Base-by-base conservation (phyloP, 2,113 vertebrate genomes). In the Corynorhinus townsendii region DNA sequence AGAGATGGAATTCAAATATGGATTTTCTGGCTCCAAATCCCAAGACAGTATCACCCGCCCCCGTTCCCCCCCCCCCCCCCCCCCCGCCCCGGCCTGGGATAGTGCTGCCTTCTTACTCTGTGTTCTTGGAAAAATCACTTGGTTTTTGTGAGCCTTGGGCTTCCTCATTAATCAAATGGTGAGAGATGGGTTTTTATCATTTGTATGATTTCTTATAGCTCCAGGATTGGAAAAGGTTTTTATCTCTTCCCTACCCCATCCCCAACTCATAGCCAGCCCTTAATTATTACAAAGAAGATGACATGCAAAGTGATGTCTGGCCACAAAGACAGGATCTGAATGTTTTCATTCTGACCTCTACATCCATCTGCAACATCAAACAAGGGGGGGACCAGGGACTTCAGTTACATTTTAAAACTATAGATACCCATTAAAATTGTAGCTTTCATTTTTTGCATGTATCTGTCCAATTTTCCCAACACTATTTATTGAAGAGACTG, bases 341-440 rank as follows among this genome's bases (percentile, higher is more conserved):
- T 96, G 75, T 93, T 90, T 96, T 82, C 96, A 10, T 94, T 93
- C 92, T 96, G 87, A 97, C 95, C 88, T 97, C 86, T 90, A 92
- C 72, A 96, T 96, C 93, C 87, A 40, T 81, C 93, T 96, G 84
- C 30, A 97, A 97, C 97, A 95, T 54, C 47, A n/a, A 89, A 82
- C 3, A 26, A 66, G 26, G 19, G 33, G 7, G 49, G 40, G 38
- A 54, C 68, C 5, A 30, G 28, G 28, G 56, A 82, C 86, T 97
- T 96, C 97, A 97, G 97, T 98, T 98, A 94, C 96, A 76, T 93
- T 97, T 97, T 95, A 96, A 95, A 98, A 97, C 88, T 73, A 92
- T 96, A 86, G 62, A 89, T 92, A 97, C 91, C 91, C 94, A 83
- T 97, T 98, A 94, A 77, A 95, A 43, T 56, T 95, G 35, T 89